Conservation (phyloP, 2,888 invertebrate genomes). For the Agrilus cyanescens region DNA sequence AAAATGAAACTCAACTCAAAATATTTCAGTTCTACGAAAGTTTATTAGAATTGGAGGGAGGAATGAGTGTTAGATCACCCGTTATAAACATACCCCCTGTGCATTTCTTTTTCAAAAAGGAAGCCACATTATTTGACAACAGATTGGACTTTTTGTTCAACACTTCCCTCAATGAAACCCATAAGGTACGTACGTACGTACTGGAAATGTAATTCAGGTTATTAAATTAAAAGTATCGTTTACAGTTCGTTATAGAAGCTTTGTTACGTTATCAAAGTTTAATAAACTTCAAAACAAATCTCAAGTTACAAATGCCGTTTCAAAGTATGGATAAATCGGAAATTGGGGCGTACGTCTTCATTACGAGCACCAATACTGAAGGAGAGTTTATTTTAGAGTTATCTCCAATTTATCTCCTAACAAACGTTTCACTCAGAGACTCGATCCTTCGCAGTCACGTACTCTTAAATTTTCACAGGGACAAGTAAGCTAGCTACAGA, state of each 20-base stretch:
- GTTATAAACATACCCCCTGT: conserved; percentile 53
- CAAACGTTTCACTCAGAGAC: conserved; percentile 26
- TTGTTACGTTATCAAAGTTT: conserved; percentile 22
- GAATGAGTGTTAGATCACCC: conserved; percentile 45
- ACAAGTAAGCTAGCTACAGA: conserved; percentile 21
- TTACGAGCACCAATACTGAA: conserved; percentile 27
- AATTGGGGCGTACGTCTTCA: conserved; percentile 29
- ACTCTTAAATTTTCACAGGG: conserved; percentile 24
- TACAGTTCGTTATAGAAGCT: conserved; percentile 17
- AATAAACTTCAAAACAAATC: conserved; percentile 26
- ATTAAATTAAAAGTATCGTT: conserved; percentile 1
- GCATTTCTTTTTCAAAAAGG: conserved; percentile 53
- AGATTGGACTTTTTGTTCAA: conserved; percentile 49
- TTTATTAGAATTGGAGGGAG: conserved; percentile 40
- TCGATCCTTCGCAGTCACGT: conserved; percentile 23
- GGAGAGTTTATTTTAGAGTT: conserved; percentile 27
- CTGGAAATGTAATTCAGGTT: no score
- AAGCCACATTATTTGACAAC: conserved; percentile 54
- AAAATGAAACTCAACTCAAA: conserved; percentile 8
- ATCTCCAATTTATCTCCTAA: conserved; percentile 28
- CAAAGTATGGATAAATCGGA: conserved; percentile 32
- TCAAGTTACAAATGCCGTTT: conserved; percentile 34
- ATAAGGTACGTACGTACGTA: conserved; percentile 24
- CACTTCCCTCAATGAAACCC: conserved; percentile 22
- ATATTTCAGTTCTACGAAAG: conserved; percentile 46